Percentiles rank a stretch among this genome's conserved stretches.
Evolutionary conservation across 2,797 vertebrate genomes (phyloP).

Genomic region (Pteropus rufus): DNA sequence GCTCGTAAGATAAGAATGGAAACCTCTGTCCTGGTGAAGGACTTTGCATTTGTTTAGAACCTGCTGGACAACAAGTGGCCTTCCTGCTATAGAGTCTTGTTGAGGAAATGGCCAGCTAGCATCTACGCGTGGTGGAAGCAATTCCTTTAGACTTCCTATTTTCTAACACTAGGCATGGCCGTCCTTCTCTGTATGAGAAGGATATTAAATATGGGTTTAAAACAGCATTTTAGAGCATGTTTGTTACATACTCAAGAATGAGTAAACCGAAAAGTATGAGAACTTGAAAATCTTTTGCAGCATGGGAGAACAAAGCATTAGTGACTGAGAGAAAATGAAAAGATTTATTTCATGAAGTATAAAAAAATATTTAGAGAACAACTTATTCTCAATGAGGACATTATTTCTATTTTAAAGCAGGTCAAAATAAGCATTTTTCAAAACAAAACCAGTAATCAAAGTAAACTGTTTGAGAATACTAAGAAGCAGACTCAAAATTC

Average conservation of each 20-base stretch:
- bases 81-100: background rate
- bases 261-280: background rate
- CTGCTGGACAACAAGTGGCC: background rate
- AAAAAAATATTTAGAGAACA: slow-evolving; percentile 2
- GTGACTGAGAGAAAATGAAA: slow-evolving; percentile 8
- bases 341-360: background rate
- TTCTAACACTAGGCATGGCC: background rate
- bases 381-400: background rate
- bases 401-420: background rate
- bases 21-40: background rate
- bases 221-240: background rate
- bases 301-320: background rate
- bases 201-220: background rate
- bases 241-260: background rate
- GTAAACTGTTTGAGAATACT: background rate
- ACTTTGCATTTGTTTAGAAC: background rate
- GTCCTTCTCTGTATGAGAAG: background rate
- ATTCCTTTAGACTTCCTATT: background rate
- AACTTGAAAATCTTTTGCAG: background rate
- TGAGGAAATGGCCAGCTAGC: background rate
- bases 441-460: background rate
- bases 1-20: background rate
- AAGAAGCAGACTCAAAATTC: background rate
- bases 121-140: background rate
- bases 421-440: background rate